A percentile compares a stretch with the other conserved stretches of the same genome.
These are phyloP conservation scores for Rotaria sp. DNA, from an alignment of 2,888 invertebrate species.

Conservation along the genomic window DNA sequence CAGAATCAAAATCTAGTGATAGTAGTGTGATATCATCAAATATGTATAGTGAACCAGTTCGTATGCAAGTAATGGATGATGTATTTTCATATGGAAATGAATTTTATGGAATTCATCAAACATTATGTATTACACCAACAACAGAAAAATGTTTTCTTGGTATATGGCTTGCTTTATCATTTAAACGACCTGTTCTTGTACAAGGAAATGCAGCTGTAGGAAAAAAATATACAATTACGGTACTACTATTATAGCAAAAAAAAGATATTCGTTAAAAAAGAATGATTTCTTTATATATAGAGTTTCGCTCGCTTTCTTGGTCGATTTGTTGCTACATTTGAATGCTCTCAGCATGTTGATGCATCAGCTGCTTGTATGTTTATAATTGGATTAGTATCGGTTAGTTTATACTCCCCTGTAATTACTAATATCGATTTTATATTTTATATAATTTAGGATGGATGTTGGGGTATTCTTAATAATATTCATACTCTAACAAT, in stretches of 20 bases:
- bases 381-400: slow-evolving; percentile 52
- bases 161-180: slow-evolving; percentile 51
- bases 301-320: slow-evolving; percentile 52
- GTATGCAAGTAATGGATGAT: slow-evolving; percentile 50
- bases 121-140: slow-evolving; percentile 49
- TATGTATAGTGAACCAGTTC: neutral
- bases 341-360: slow-evolving; percentile 48
- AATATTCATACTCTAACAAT: slow-evolving; percentile 48
- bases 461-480: slow-evolving; percentile 55
- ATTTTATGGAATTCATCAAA: slow-evolving; percentile 52
- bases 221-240: slow-evolving; percentile 54
- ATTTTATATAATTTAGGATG: slow-evolving; percentile 47
- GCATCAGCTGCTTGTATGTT: slow-evolving; percentile 48
- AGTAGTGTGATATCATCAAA: neutral
- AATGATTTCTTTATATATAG: no score
- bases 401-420: slow-evolving; percentile 42
- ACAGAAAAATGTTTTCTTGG: slow-evolving; percentile 53
- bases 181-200: slow-evolving; percentile 48
- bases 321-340: slow-evolving; percentile 49
- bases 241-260: slow-evolving; percentile 36
- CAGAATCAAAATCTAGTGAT: neutral
- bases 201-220: slow-evolving; percentile 50
- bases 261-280: neutral
- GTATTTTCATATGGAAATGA: slow-evolving; percentile 51
- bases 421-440: neutral